phyloP scores from a whole-genome alignment of 2,113 vertebrate species.

The Heterocephalus glaber region DNA sequence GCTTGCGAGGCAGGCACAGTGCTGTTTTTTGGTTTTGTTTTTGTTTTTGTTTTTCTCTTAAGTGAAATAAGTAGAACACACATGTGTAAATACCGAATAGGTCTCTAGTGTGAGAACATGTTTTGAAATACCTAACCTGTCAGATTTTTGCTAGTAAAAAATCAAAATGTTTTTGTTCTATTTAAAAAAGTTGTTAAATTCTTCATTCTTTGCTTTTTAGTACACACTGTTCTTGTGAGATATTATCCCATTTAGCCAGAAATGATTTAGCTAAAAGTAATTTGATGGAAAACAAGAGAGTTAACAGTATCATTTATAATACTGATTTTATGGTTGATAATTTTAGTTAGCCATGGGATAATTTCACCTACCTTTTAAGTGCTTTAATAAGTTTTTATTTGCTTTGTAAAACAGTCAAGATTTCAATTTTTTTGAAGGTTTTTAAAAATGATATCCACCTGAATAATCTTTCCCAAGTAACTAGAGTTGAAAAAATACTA shows the following conservation, averaged over 20 bases:
- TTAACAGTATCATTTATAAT: neutral
- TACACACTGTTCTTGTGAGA: neutral
- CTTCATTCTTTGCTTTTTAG: neutral
- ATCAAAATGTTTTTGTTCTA: neutral
- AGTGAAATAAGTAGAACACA: no score
- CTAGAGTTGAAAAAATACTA: neutral
- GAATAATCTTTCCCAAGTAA: neutral
- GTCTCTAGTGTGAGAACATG: no score
- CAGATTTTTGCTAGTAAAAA: constrained; percentile 5
- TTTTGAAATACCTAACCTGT: neutral
- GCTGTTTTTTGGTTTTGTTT: no score
- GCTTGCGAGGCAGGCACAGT: no score
- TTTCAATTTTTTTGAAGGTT: neutral
- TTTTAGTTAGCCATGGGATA: neutral
- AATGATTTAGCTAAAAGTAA: neutral
- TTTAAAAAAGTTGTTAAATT: constrained; percentile 17
- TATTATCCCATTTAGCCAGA: neutral
- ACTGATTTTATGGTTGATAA: neutral
- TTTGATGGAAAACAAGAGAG: neutral
- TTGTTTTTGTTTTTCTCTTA: no score
- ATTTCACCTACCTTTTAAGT: neutral
- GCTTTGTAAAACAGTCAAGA: neutral
- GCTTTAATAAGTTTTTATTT: neutral
- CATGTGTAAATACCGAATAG: no score
- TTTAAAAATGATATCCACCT: neutral